These are phyloP conservation scores for Brachypalpus laphriformis DNA, from an alignment of 2,888 invertebrate species.

Conservation along the genomic window DNA sequence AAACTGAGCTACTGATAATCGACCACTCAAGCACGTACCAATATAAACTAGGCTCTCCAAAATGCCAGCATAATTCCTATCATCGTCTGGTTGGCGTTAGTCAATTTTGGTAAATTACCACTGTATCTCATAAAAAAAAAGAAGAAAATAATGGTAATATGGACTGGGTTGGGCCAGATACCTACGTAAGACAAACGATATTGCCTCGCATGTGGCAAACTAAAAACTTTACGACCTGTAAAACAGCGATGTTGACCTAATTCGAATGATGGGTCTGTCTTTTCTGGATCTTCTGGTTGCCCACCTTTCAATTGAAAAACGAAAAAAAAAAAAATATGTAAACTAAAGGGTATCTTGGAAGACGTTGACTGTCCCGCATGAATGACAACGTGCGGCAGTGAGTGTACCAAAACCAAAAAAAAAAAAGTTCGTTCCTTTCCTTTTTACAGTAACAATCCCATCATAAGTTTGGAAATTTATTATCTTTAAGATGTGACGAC, in stretches of 20 bases:
- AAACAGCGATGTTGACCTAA: constrained; percentile 67
- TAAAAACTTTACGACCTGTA: constrained; percentile 66
- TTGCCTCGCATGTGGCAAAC: constrained; percentile 27
- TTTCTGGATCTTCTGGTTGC: constrained; percentile 53
- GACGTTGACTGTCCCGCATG: constrained; percentile 49
- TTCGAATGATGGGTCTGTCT: constrained; percentile 56
- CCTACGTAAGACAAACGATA: constrained; percentile 10
- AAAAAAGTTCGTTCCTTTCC: constrained; percentile 20
- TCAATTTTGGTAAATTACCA: constrained; percentile 35
- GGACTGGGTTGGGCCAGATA: constrained; percentile 16
- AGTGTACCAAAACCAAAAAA: not conserved
- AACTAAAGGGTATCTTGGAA: constrained; percentile 27
- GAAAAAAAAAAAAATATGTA: not conserved
- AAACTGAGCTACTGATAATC: not conserved
- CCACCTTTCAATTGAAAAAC: constrained; percentile 44
- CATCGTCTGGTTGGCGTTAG: constrained; percentile 31
- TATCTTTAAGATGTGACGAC: not conserved
- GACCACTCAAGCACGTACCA: not conserved
- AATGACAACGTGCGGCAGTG: constrained; percentile 22
- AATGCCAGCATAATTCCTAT: not conserved
- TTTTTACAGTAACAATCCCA: constrained; percentile 48
- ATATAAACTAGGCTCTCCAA: not conserved
- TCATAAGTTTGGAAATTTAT: constrained; percentile 69
- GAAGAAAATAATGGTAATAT: not conserved
- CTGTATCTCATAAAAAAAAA: constrained; percentile 18